phyloP scores from a whole-genome alignment of 2,113 vertebrate genomes.

The Pseudorectes ferrugineus region DNA sequence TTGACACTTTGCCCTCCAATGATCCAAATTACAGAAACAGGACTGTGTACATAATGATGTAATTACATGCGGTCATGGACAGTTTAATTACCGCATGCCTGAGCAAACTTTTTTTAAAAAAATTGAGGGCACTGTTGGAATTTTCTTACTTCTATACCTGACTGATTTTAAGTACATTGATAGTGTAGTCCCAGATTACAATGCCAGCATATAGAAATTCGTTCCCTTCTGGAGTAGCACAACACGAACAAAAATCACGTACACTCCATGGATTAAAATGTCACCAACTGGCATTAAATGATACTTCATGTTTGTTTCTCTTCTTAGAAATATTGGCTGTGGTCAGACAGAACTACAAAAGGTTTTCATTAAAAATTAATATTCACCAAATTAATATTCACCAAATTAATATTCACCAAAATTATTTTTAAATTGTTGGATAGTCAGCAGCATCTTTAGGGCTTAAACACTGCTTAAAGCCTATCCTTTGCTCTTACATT shows the following conservation, averaged over 20 bases:
- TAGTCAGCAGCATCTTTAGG: not conserved
- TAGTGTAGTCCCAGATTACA: not conserved
- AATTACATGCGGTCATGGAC: slow-evolving; percentile 78
- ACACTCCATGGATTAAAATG: not conserved
- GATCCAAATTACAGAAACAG: slow-evolving; percentile 71
- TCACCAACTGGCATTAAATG: not conserved
- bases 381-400: not conserved
- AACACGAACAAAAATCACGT: not conserved
- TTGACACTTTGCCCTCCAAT: slow-evolving; percentile 71
- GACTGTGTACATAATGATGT: slow-evolving; percentile 68
- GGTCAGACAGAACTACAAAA: not conserved
- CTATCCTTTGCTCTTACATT: not conserved
- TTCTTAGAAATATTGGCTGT: not conserved
- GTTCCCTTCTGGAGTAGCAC: not conserved
- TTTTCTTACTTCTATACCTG: slow-evolving; percentile 35
- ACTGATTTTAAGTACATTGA: not conserved
- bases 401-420: not conserved
- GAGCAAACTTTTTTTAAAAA: not conserved
- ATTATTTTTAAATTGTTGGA: not conserved
- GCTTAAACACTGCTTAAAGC: not conserved
- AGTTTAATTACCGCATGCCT: slow-evolving; percentile 76
- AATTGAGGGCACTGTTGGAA: not conserved
- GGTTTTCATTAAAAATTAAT: not conserved
- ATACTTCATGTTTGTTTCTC: not conserved
- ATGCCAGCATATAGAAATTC: not conserved